Evolutionary conservation across 2,797 vertebrate genomes (phyloP), one percentile per base, ranked within the genome.

Genomic region (Acrossocheilus wenchowensis): DNA sequence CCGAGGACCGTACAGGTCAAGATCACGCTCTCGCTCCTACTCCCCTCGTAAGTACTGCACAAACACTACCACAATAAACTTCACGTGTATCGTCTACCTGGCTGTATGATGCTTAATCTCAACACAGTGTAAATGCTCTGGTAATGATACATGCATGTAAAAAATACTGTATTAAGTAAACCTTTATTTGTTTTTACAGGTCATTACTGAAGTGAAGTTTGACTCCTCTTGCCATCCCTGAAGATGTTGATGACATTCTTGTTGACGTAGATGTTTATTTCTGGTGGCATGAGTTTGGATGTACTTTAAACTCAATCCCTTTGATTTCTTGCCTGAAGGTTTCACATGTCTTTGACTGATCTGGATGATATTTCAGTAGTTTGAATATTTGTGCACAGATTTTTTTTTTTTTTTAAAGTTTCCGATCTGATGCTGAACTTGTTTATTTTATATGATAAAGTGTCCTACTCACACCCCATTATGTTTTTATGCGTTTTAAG

Each of bases 21-120:
- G 96, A 1, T 99, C 98, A 84, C 96, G 98, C 83, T 98, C 98
- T 78, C 96, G 97, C 1, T 99, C 98, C 41, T 99, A 98, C 87
- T 98, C 98, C 45, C 98, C 97, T 89, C 96, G 97, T 99, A 96
- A 97, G 98, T 94, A 82, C 57, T 48, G 12, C 64, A 72, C 74
- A 57, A 23, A 74, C 14, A 4, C 19, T 8, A 19, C 14, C 45
- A 23, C 17, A 5, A 17, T 23, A 62, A 26, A 69, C 11, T 21
- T 68, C 10, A 36, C 6, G n/a, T 30, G 15, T 34, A 8, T 26
- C 43, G n/a, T 72, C 34, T 11, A 5, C 14, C 34, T 72, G n/a
- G 64, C 11, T 71, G 52, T 62, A 4, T 7, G 10, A 64, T 10
- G 48, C 30, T 78, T 60, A 1, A 79, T n/a, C 21, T 81, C 5